Conservation (phyloP, 30 jellyfish, hydroid and myxozoan species). For the Turritopsis dohrnii region DNA sequence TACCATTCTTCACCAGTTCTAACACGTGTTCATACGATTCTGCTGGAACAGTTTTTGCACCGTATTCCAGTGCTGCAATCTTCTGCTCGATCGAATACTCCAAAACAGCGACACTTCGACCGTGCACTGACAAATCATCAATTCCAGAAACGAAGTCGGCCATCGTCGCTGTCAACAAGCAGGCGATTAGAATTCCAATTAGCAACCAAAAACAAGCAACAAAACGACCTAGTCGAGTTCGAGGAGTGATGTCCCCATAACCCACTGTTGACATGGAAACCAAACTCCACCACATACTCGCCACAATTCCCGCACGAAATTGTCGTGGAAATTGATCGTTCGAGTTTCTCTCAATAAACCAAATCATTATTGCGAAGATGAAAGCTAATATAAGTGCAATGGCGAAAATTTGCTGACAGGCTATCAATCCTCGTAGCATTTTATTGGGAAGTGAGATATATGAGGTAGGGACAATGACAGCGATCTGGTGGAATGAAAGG, state of each 20-base stretch:
- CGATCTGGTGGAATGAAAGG: conserved; percentile 1
- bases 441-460: conserved; percentile 17
- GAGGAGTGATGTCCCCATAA: conserved; percentile 16
- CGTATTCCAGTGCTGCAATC: conserved; percentile 1
- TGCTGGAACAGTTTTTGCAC: conserved; percentile 17
- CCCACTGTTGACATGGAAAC: conserved; percentile 33
- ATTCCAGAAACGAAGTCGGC: conserved; percentile 15
- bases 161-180: conserved; percentile 19
- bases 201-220: conserved; percentile 15
- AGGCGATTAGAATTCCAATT: not conserved
- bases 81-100: conserved; percentile 12
- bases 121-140: conserved; percentile 16
- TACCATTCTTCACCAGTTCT: not conserved
- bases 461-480: conserved; percentile 8
- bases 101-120: conserved; percentile 12
- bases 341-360: conserved; percentile 7
- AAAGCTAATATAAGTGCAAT: conserved; percentile 1
- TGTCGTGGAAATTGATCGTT: conserved; percentile 10
- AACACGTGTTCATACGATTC: conserved; percentile 18
- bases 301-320: not conserved
- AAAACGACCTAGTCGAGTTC: conserved; percentile 9
- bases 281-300: conserved; percentile 10
- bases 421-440: conserved; percentile 10
- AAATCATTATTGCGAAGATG: not conserved
- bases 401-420: conserved; percentile 22